Evolutionary conservation across 2,888 invertebrate species (phyloP).

Genomic region (Eretmocerus hayati): DNA sequence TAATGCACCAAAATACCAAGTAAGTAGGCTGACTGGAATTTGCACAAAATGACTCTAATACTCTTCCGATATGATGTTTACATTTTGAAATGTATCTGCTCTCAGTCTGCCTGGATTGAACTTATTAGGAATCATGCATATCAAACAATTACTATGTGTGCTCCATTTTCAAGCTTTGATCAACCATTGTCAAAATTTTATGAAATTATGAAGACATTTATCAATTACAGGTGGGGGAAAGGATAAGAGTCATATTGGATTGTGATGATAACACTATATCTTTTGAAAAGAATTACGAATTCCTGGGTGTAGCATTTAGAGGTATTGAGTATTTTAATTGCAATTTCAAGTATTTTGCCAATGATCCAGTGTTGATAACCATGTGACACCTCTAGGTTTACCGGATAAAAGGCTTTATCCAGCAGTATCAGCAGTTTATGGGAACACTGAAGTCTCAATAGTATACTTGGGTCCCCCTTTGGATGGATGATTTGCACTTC

Average conservation of each 20-base stretch:
- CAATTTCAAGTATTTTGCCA: no score
- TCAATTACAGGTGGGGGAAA: constrained; percentile 76
- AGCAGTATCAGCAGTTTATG: constrained; percentile 96
- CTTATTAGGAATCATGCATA: no score
- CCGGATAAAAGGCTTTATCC: constrained; percentile 91
- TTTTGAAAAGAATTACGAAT: constrained; percentile 97
- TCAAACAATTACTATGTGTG: no score
- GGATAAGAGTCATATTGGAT: constrained; percentile 94
- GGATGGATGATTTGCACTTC: constrained; percentile 62
- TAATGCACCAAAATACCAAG: constrained; percentile 97
- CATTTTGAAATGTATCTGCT: no score
- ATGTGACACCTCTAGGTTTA: constrained; percentile 58
- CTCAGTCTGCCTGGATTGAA: no score
- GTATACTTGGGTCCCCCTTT: constrained; percentile 94
- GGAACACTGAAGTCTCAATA: constrained; percentile 99
- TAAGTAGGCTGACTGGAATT: no score
- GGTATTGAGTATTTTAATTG: constrained; percentile 49
- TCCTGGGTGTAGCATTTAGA: constrained; percentile 95
- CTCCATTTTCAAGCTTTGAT: no score
- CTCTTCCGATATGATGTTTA: no score
- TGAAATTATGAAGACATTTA: background rate
- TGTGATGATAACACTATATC: constrained; percentile 95
- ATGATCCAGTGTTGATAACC: background rate
- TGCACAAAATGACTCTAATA: no score
- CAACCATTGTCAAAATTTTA: no score